Evolutionary conservation across 1,140 invertebrate genomes (phyloP), one percentile per base, ranked within the genome.

Genomic region (Saccostrea echinata): DNA sequence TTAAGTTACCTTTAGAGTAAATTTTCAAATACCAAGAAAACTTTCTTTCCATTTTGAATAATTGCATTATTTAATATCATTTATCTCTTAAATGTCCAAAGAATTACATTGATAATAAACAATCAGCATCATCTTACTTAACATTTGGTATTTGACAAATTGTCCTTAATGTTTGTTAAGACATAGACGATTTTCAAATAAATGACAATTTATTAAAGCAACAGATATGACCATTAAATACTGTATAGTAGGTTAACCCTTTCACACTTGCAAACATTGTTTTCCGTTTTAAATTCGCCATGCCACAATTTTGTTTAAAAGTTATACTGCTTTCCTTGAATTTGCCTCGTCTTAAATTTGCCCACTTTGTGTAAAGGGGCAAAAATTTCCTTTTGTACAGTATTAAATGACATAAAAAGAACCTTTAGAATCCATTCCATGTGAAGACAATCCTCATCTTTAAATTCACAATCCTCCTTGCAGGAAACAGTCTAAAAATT

Each of bases 401-500:
- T n/a, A 1, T 27, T 12, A 13, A 68, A n/a, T 27, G 4, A 76
- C 2, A 16, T 76, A 16, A 11, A 12, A 16, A 30, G 12, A 16
- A 76, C 68, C 68, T 76, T 76, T 30, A 76, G 27, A 30, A 76
- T 76, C 68, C 68, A 76, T 33, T 76, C 24, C 68, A 76, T 76
- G 68, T 76, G 68, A 16, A 76, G 68, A 16, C 68, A 76, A 30
- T 76, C 68, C 3, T 76, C 30, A 30, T 33, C 30, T 76, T 76
- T 76, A 3, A 76, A 30, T 30, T 76, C 27, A 76, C 68, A 76
- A 16, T 76, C 30, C 9, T 43, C 43, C 11, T 76, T 27, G 13
- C 68, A 76, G 27, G 68, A 76, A 27, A 76, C 68, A 12, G 68
- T 76, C 68, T 76, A 18, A n/a, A 21, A 61, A 0, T 6, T 1